Evolutionary conservation across 2,797 vertebrate genomes (phyloP).

Genomic region (Malurus splendens): DNA sequence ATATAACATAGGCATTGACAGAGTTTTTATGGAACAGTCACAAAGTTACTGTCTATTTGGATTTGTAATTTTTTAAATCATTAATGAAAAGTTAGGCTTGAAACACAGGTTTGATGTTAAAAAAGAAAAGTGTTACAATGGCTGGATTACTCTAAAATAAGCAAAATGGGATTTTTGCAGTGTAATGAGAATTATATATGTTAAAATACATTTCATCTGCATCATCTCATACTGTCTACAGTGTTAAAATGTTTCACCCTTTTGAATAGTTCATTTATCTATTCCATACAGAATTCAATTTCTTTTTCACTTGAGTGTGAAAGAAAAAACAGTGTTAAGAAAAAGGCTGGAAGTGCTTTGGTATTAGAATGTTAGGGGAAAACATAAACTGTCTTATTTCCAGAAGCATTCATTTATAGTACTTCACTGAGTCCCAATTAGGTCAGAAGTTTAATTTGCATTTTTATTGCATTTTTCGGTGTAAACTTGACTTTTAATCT

Average conservation of each 20-base stretch:
- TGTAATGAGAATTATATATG: not conserved
- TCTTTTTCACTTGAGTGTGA: not conserved
- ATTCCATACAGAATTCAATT: not conserved
- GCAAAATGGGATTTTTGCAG: not conserved
- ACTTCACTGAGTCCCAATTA: not conserved
- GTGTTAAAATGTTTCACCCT: not conserved
- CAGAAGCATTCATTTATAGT: not conserved
- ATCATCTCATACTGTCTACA: not conserved
- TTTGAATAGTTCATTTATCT: not conserved
- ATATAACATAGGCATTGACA: not conserved
- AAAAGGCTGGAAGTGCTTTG: not conserved
- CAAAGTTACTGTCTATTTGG: not conserved
- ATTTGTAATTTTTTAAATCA: not conserved
- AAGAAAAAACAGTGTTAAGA: not conserved
- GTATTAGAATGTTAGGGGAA: not conserved
- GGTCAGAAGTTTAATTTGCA: not conserved
- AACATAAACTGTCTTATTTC: not conserved
- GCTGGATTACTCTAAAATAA: not conserved
- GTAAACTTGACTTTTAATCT: not conserved
- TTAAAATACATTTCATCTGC: not conserved
- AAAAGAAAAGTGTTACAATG: not conserved
- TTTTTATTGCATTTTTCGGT: not conserved
- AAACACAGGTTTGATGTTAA: not conserved
- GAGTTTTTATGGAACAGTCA: not conserved
- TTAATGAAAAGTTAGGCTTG: not conserved